Percentiles rank a stretch among this genome's conserved stretches.
Conservation (phyloP, 2,797 vertebrate genomes). For the Coilia nasus region DNA sequence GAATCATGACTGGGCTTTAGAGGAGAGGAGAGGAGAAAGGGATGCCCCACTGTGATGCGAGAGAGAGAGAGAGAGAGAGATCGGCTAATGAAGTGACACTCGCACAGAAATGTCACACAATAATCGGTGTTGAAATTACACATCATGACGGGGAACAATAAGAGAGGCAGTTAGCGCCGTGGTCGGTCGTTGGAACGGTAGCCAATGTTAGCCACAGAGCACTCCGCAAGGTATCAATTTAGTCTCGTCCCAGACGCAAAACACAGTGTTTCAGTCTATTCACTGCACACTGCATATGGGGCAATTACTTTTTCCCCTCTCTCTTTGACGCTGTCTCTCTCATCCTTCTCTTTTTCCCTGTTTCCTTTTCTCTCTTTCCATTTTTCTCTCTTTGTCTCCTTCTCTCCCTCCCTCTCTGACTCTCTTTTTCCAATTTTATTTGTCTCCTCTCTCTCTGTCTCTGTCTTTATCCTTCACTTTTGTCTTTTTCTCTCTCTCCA, state of each 20-base stretch:
- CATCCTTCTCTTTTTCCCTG: not conserved
- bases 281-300: not conserved
- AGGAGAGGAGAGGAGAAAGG: too few species aligned
- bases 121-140: constrained; percentile 44
- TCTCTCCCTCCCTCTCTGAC: not conserved
- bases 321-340: not conserved
- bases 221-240: constrained; percentile 36
- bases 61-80: not conserved
- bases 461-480: too few species aligned
- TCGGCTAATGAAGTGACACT: not conserved
- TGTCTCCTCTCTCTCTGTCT: not conserved
- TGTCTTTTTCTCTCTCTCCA: not conserved
- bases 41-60: not conserved
- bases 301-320: not conserved
- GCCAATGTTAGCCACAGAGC: constrained; percentile 39
- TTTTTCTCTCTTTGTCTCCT: too few species aligned
- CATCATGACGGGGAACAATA: constrained; percentile 1
- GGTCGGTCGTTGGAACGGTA: constrained; percentile 15
- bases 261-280: not conserved
- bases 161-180: not conserved
- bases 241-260: constrained; percentile 22
- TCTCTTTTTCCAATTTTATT: not conserved
- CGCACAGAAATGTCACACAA: not conserved
- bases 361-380: not conserved
- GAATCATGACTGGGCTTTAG: too few species aligned